phyloP scores from a whole-genome alignment of 2,888 invertebrate species.

The Epicampocera succincta region DNA sequence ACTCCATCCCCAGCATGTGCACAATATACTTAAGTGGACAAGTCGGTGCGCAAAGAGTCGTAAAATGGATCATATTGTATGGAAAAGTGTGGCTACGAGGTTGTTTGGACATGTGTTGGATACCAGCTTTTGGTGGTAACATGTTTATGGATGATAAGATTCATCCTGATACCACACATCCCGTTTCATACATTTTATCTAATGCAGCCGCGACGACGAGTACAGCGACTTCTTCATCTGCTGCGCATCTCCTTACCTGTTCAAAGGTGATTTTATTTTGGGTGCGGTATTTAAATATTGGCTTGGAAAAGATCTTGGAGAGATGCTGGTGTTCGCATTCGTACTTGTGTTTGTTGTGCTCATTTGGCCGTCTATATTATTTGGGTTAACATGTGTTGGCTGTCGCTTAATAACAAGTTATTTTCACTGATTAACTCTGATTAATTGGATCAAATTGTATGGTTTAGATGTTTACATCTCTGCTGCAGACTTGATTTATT shows the following conservation, averaged over 20 bases:
- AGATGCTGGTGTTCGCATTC: constrained; percentile 15
- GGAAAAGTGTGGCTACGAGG: constrained; percentile 32
- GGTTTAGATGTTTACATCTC: constrained; percentile 63
- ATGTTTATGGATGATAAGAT: constrained; percentile 60
- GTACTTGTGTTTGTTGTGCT: constrained; percentile 50
- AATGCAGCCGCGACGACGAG: background rate
- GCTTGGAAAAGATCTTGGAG: constrained; percentile 54
- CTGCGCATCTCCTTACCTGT: background rate
- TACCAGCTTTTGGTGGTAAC: constrained; percentile 64
- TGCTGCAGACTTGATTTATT: constrained; percentile 45
- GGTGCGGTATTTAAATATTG: constrained; percentile 56
- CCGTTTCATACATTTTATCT: constrained; percentile 51
- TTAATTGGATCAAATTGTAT: constrained; percentile 70
- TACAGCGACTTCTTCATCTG: constrained; percentile 22
- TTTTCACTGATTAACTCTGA: constrained; percentile 70
- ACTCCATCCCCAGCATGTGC: background rate
- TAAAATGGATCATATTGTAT: constrained; percentile 39
- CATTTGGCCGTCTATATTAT: constrained; percentile 66
- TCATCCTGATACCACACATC: constrained; percentile 65
- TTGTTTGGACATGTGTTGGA: constrained; percentile 52
- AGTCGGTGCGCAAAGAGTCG: constrained; percentile 1
- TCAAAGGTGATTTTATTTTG: constrained; percentile 17
- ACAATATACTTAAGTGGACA: constrained; percentile 34
- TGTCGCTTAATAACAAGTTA: constrained; percentile 70
- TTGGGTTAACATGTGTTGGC: constrained; percentile 70